Evolutionary conservation across 2,888 invertebrate species (phyloP), one percentile per base, ranked within the genome.

Genomic region (Hypsopygia costalis): DNA sequence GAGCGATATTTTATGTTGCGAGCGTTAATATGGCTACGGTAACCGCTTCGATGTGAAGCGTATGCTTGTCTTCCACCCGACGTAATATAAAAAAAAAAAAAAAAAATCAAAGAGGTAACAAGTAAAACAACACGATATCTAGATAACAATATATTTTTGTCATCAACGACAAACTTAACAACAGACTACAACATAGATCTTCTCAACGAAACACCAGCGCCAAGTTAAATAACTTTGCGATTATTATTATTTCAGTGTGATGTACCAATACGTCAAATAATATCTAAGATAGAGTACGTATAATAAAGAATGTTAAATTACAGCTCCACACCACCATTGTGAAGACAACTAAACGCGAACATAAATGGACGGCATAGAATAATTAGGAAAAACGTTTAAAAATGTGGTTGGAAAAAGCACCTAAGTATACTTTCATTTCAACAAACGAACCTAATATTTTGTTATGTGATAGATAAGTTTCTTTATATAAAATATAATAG

Each of bases 131-230:
- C 16, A 11, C 51, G 6, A n/a, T 76, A 81, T 88, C 86, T 88
- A 88, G 81, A 81, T 88, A 88, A 88, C 88, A 88, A 86, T 88
- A 86, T 88, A 88, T 88, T 86, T 73, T 86, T 86, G 87, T 86
- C 81, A 83, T 81, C 85, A 83, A 86, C 81, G 85, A 85, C 85
- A 88, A 88, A 88, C 88, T 86, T 88, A 88, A 88, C 88, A 88
- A 88, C 83, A 78, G 79, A 81, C 83, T 86, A 87, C 82, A 79
- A 85, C 82, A 87, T 81, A 85, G 81, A 86, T 82, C 77, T 75
- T 78, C 62, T 74, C 68, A 81, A 83, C 75, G 52, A 69, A 81
- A 82, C 63, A 58, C 65, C 72, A 68, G 78, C 78, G 67, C 66
- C 58, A 72, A 73, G 64, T 65, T 69, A 3, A 2, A 59, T 52